phyloP scores from a whole-genome alignment of 2,113 vertebrate species.

The Saimiri boliviensis region DNA sequence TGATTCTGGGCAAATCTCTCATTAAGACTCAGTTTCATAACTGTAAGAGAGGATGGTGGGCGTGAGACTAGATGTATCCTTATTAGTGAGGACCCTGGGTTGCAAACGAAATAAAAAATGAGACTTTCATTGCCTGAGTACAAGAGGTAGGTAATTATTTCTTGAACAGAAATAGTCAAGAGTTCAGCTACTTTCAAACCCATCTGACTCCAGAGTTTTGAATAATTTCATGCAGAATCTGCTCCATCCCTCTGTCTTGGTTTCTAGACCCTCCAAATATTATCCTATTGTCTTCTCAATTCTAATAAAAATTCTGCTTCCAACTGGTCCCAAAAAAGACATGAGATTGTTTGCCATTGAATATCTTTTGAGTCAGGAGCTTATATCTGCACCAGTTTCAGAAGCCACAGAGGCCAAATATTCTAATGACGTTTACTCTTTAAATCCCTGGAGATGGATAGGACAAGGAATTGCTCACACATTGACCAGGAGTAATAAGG shows the following conservation, averaged over 20 bases:
- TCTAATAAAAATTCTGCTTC: neutral
- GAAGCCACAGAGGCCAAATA: neutral
- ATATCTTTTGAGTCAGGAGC: neutral
- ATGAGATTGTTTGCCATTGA: neutral
- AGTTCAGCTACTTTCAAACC: neutral
- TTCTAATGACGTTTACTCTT: neutral
- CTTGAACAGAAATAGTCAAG: neutral
- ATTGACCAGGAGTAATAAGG: neutral
- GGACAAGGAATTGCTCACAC: neutral
- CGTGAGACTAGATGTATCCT: neutral
- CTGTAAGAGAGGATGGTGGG: neutral
- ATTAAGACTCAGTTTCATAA: neutral
- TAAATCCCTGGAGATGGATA: neutral
- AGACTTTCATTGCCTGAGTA: neutral
- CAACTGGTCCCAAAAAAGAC: neutral
- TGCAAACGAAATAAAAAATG: neutral
- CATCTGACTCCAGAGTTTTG: neutral
- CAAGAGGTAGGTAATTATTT: neutral
- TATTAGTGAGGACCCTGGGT: neutral
- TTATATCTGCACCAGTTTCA: neutral
- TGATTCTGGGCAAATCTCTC: neutral
- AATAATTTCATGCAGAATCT: neutral
- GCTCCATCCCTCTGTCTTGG: neutral
- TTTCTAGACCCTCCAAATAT: neutral
- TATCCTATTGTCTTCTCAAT: neutral